Base-by-base conservation (phyloP, 2,113 vertebrate genomes). In the Onychostoma macrolepis region DNA sequence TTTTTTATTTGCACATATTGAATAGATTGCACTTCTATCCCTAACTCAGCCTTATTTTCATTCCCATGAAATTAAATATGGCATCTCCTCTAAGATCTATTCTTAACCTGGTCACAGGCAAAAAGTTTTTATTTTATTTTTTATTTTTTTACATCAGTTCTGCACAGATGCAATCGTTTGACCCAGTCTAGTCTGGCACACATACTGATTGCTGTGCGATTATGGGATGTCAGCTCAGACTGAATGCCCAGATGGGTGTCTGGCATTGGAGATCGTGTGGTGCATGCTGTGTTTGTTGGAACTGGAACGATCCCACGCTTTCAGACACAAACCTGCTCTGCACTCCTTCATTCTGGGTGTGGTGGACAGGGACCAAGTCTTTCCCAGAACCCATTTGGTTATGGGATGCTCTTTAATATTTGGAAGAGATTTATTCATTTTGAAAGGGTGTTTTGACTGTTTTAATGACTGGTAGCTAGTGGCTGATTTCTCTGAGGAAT, bases 191-290 rank as follows among this genome's bases (percentile, higher is more conserved):
- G 69, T 61, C 36, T 26, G 67, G 56, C 88, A 65, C 85, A 81
- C 56, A 41, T 61, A 72, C 41, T 11, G 61, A 78, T 79, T 89
- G 88, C 77, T 56, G 85, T 30, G 38, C n/a, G 86, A 86, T 89
- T 86, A 89, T 90, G 86, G 86, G 86, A 86, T 90, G 84, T 88
- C 85, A 85, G 82, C 84, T 78, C 33, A 72, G 80, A 85, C 87
- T 89, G 72, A 90, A 83, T 67, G 71, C 83, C 81, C 87, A 89
- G 86, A 89, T 90, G 79, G 85, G 87, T 85, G 87, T 78, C 87
- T 88, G 87, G 89, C 86, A 84, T 71, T 41, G 63, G 69, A 71
- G 58, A 69, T 13, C 36, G 71, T 74, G 61, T 85, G 83, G 81
- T 86, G 74, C 85, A 80, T 84, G 88, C 78, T 86, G 74, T 72